phyloP scores from a whole-genome alignment of 2,888 invertebrate species.

The Pedicia rivosa region DNA sequence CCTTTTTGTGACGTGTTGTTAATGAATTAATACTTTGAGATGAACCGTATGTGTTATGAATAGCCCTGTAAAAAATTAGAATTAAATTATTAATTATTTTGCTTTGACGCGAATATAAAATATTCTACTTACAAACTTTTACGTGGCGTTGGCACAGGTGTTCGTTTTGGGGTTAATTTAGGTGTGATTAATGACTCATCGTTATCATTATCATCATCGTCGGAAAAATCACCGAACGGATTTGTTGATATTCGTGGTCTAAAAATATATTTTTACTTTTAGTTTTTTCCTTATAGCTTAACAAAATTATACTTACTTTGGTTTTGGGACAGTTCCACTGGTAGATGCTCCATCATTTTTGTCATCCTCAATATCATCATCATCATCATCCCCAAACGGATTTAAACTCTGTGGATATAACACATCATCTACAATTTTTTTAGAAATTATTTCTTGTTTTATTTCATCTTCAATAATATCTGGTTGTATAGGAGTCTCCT shows the following conservation, averaged over 20 bases:
- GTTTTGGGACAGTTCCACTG: slow-evolving; percentile 19
- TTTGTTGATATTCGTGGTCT: slow-evolving; percentile 37
- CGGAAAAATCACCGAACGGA: slow-evolving; percentile 62
- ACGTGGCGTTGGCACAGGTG: slow-evolving; percentile 26
- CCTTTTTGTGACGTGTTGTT: slow-evolving; percentile 15
- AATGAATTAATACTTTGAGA: slow-evolving; percentile 1
- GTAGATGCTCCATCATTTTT: slow-evolving; percentile 13
- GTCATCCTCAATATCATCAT: slow-evolving; percentile 40
- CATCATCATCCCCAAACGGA: slow-evolving; percentile 63
- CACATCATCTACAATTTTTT: neutral
- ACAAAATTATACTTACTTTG: slow-evolving; percentile 3
- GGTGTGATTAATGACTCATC: slow-evolving; percentile 24
- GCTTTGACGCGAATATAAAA: too few relatives aligned
- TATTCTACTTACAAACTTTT: slow-evolving; percentile 20
- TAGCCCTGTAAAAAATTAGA: neutral
- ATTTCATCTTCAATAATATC: too few relatives aligned
- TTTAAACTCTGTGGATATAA: slow-evolving; percentile 65
- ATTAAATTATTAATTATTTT: neutral
- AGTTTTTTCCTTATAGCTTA: neutral
- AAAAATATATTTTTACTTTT: too few relatives aligned
- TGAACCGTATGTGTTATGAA: slow-evolving; percentile 2
- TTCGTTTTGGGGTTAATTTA: slow-evolving; percentile 18
- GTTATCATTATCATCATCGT: slow-evolving; percentile 37
- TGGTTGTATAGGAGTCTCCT: neutral
- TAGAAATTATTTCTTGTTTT: too few relatives aligned